Conservation (phyloP, 2,888 invertebrate species). For the Cryptus viduatorius region DNA sequence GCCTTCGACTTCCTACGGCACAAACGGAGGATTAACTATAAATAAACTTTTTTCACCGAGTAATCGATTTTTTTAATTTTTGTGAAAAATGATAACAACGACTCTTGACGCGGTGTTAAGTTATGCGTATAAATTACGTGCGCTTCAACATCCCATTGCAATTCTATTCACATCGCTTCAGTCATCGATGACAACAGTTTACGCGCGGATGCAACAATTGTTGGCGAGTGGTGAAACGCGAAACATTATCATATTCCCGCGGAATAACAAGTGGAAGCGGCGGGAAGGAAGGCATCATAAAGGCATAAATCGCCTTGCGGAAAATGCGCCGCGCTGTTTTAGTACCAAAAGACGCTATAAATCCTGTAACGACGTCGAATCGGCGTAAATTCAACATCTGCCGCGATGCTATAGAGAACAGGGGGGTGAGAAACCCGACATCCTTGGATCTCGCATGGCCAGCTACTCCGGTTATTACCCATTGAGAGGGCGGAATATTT, state of each 20-base stretch:
- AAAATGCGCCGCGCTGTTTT: neutral
- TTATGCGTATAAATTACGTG: no score
- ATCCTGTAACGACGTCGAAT: slow-evolving; percentile 20
- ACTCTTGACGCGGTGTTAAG: no score
- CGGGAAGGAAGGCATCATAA: neutral
- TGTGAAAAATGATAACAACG: no score
- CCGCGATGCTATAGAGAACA: neutral
- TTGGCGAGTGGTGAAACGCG: neutral
- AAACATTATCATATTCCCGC: neutral
- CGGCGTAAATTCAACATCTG: slow-evolving; percentile 46
- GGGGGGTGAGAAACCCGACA: no score
- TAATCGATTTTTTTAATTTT: no score
- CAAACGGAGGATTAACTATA: no score
- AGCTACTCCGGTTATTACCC: slow-evolving; percentile 25
- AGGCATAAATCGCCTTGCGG: neutral
- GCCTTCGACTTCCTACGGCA: no score
- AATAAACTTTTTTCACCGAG: no score
- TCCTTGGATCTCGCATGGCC: neutral
- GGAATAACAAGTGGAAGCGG: neutral
- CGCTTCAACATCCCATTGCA: no score
- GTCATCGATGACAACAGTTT: no score
- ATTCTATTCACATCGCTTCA: no score
- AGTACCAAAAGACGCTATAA: slow-evolving; percentile 21
- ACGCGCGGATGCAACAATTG: no score
- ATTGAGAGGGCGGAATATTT: slow-evolving; percentile 40